Conservation (phyloP, 2,888 invertebrate species). For the Sesia apiformis region DNA sequence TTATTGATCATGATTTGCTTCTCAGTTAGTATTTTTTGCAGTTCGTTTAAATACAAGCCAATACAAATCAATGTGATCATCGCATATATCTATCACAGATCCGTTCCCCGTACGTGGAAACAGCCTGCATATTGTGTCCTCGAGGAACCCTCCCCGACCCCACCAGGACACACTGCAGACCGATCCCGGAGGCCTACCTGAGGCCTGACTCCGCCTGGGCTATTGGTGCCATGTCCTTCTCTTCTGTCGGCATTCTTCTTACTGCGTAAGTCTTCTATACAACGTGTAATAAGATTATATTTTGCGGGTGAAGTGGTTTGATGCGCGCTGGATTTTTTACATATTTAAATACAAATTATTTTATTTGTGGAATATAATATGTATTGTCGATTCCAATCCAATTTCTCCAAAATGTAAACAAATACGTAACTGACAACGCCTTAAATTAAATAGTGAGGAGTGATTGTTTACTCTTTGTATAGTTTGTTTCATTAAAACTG, state of each 20-base stretch:
- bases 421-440: no score
- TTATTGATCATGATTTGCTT: no score
- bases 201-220: slow-evolving; percentile 91
- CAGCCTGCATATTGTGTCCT: slow-evolving; percentile 87
- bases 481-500: no score
- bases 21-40: neutral
- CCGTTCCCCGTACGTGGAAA: slow-evolving; percentile 85
- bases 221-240: slow-evolving; percentile 93
- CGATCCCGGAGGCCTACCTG: slow-evolving; percentile 88
- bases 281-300: no score
- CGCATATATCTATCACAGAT: slow-evolving; percentile 67
- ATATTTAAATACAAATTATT: no score
- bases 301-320: no score
- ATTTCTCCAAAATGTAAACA: no score
- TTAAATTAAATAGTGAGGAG: no score
- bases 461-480: no score
- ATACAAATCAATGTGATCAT: neutral
- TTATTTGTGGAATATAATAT: no score
- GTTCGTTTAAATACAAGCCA: neutral
- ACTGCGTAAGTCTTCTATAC: slow-evolving; percentile 72
- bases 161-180: slow-evolving; percentile 81
- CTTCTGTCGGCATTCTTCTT: slow-evolving; percentile 87
- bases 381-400: no score
- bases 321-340: no score
- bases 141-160: slow-evolving; percentile 88